Base-by-base conservation (phyloP, 2,888 invertebrate species). In the Metalampra italica region DNA sequence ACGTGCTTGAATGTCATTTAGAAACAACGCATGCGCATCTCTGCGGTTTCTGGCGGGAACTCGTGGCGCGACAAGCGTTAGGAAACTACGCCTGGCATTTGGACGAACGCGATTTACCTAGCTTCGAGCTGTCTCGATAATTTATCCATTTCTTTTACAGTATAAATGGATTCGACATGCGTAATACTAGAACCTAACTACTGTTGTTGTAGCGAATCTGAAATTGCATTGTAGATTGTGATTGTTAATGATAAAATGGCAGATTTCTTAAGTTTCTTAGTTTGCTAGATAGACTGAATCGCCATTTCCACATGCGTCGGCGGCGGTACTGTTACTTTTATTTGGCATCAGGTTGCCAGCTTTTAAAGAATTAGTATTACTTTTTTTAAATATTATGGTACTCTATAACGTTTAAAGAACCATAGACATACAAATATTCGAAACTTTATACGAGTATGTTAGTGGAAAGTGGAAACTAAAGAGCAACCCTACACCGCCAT, bases 401-500 rank as follows among this genome's bases (percentile, higher is more conserved):
- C n/a, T n/a, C n/a, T n/a, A n/a, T n/a, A n/a, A n/a, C n/a, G 22
- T 22, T 22, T 5, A 2, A 22, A 22, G 22, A 22, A 22, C 22
- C 22, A 3, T 5, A 22, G 22, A 22, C 22, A 22, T 5, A 22
- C 3, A 22, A 22, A 5, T 22, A 22, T 3, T 22, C 22, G 3
- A 22, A 22, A 22, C 22, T 22, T n/a, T 22, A 22, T 22, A 22
- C 22, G 22, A 22, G 22, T 22, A 22, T 22, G 22, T 43, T 46
- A 12, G 14, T 36, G 13, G 45, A 45, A 49, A 49, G 38, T 43
- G 38, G 30, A 49, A 60, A 67, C 63, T 62, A 53, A 62, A 32
- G 36, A n/a, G 81, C 62, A 80, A 85, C 62, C 52, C 55, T 64
- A 86, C 59, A 70, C 75, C 54, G 56, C 51, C 55, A 61, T 42